Evolutionary conservation across 53 echinoderm and acorn worm species (phyloP).

Genomic region (Patiria pectinifera): DNA sequence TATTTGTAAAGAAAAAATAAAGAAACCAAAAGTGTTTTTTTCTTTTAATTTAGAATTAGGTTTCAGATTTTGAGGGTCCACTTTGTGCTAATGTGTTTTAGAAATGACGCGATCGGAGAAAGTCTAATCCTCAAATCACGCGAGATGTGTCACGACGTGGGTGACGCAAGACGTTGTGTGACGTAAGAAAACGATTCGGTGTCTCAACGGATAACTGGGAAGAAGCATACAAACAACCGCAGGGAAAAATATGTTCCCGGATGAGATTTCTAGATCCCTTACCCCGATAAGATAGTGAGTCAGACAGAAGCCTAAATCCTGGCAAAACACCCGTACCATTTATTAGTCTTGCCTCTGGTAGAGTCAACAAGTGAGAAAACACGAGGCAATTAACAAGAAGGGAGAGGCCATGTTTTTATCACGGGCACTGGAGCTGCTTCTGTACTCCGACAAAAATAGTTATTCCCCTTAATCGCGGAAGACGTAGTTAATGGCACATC

Average conservation of each 20-base stretch:
- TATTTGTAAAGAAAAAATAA: no score
- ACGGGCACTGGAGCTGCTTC: not conserved
- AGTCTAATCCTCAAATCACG: not conserved
- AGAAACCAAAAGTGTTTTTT: no score
- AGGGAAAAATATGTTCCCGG: not conserved
- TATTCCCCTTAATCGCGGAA: not conserved
- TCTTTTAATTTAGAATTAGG: no score
- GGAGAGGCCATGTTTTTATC: not conserved
- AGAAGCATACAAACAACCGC: not conserved
- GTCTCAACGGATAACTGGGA: not conserved
- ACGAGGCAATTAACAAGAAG: not conserved
- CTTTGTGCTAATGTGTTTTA: not conserved
- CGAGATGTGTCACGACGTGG: not conserved
- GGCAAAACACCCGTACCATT: not conserved
- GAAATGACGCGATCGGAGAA: not conserved
- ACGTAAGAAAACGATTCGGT: not conserved
- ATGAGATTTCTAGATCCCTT: not conserved
- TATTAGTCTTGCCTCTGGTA: not conserved
- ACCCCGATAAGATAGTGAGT: not conserved
- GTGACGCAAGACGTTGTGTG: not conserved
- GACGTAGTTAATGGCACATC: not conserved
- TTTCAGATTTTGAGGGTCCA: no score
- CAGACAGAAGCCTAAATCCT: not conserved
- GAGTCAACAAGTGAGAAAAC: not conserved
- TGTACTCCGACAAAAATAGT: no score